Evolutionary conservation across 1,140 invertebrate species (phyloP), one percentile per base, ranked within the genome.

Genomic region (Neodiprion fabricii): DNA sequence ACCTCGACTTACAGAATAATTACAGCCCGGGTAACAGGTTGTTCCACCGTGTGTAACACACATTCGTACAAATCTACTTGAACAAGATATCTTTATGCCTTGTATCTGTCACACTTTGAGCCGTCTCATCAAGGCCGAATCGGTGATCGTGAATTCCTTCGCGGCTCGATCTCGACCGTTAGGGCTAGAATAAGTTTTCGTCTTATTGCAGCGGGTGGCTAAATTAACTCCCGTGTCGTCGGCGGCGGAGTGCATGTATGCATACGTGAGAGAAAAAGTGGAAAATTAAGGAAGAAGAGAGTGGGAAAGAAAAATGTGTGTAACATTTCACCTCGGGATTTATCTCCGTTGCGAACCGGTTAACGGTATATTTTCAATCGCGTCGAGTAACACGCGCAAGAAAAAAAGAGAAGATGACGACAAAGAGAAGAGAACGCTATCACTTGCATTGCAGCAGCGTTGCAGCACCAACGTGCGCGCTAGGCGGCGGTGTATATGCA

Each of bases 351-450:
- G 82, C 78, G 79, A 79, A 84, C 79, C 79, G 78, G 77, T 74
- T 85, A 87, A 86, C 83, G 82, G 84, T 85, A 86, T 78, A 82
- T 83, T 84, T 84, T 84, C 11, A 82, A 83, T 81, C 80, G 77
- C 77, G 79, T 80, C 80, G 28, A 40, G 28, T 40, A 40, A 40
- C 28, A 40, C 28, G 28, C 28, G 28, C 28, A 40, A 40, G 28
- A 40, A 40, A 40, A 40, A 5, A 40, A 40, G 28, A 40, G 28
- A 5, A 40, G 28, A 40, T 40, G 28, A 5, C 28, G 28, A 40
- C 28, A 40, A 40, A 40, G 2, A 40, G 28, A 40, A 40, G 53
- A 12, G 53, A 61, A 17, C n/a, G 53, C 53, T 61, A 61, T 61
- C 53, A 17, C 53, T 61, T 8, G 9, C 53, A 61, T 17, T 17